phyloP scores from a whole-genome alignment of 2,888 invertebrate genomes.

The Pherbina coryleti region DNA sequence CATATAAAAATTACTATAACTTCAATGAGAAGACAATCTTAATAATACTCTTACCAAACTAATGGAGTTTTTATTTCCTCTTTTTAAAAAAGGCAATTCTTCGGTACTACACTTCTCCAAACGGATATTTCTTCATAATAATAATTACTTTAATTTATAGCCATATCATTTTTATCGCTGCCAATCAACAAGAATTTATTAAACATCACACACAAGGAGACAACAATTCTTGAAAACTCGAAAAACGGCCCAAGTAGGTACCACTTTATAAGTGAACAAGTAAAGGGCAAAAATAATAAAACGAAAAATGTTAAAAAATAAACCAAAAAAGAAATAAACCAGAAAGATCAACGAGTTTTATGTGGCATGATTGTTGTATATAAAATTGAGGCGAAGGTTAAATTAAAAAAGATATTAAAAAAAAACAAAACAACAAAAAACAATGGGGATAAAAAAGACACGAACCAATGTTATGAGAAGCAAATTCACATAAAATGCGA shows the following conservation, averaged over 20 bases:
- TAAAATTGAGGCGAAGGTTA: constrained; percentile 43
- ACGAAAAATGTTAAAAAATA: constrained; percentile 15
- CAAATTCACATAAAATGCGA: constrained; percentile 27
- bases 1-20: too few relatives aligned
- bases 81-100: neutral
- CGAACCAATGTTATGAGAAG: constrained; percentile 5
- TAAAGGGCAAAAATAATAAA: constrained; percentile 20
- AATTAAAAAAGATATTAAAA: constrained; percentile 22
- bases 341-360: constrained; percentile 32
- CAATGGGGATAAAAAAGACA: neutral
- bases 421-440: neutral
- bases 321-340: constrained; percentile 22
- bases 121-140: neutral
- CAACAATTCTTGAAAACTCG: constrained; percentile 38
- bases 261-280: neutral
- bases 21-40: too few relatives aligned
- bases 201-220: constrained; percentile 14
- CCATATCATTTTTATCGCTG: neutral
- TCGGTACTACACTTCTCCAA: neutral
- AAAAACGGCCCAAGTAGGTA: constrained; percentile 13
- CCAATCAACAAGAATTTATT: constrained; percentile 1
- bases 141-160: neutral
- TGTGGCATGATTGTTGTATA: constrained; percentile 31
- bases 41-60: too few relatives aligned
- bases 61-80: too few relatives aligned